These are phyloP conservation scores for Cistogaster globosa DNA, from an alignment of 2,888 invertebrate genomes.

Conservation along the genomic window DNA sequence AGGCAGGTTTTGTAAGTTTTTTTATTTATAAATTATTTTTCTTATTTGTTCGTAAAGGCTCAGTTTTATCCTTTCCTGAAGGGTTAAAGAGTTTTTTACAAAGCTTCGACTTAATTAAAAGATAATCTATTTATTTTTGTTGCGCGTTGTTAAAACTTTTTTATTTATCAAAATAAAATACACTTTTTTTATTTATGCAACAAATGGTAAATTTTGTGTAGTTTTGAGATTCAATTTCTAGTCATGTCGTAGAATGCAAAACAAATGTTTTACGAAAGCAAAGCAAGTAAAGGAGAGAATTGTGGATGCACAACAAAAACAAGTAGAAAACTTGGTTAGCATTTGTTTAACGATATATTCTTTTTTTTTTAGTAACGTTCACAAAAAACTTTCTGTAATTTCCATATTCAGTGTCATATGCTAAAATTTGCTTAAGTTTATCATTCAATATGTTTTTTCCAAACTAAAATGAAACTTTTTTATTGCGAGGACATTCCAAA, in stretches of 20 bases:
- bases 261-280: not conserved
- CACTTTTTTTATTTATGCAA: not conserved
- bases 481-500: constrained; percentile 9
- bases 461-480: constrained; percentile 34
- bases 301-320: not conserved
- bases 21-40: too few species aligned
- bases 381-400: constrained; percentile 29
- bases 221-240: not conserved
- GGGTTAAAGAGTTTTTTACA: too few species aligned
- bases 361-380: constrained; percentile 1
- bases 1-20: too few species aligned
- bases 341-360: constrained; percentile 36
- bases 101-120: too few species aligned
- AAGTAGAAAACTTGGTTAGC: constrained; percentile 19
- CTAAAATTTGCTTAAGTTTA: constrained; percentile 24
- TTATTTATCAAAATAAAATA: not conserved
- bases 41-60: too few species aligned
- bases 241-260: not conserved
- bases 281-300: not conserved
- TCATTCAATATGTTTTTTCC: constrained; percentile 52
- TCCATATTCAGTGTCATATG: not conserved
- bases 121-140: too few species aligned
- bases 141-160: too few species aligned
- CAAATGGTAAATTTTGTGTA: not conserved
- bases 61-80: too few species aligned